Conservation (phyloP, 1,140 invertebrate species). For the Bicyclus anynana region DNA sequence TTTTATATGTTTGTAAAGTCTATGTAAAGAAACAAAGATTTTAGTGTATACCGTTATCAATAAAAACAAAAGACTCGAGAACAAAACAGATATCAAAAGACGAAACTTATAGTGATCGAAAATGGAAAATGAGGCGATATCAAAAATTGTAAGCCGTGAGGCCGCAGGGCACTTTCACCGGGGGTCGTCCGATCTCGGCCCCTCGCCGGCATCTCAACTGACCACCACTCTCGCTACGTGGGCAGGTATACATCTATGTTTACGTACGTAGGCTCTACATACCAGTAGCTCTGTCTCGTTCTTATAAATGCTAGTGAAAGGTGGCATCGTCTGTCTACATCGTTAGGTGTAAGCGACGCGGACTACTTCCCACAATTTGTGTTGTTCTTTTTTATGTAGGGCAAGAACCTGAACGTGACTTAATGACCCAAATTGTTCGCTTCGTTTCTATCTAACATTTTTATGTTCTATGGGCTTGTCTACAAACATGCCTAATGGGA, state of each 20-base stretch:
- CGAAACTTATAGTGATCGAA: constrained; percentile 10
- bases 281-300: constrained; percentile 39
- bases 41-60: too few relatives aligned
- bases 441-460: neutral
- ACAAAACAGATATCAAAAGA: neutral
- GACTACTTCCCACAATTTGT: constrained; percentile 64
- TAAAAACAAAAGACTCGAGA: neutral
- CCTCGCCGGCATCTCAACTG: constrained; percentile 43
- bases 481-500: too few relatives aligned
- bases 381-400: constrained; percentile 54
- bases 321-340: constrained; percentile 30
- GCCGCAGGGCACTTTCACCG: constrained; percentile 66
- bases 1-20: too few relatives aligned
- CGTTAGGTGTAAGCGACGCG: constrained; percentile 33
- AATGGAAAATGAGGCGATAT: constrained; percentile 33
- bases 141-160: constrained; percentile 40
- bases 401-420: constrained; percentile 60
- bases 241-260: constrained; percentile 1
- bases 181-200: constrained; percentile 57
- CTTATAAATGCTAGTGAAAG: constrained; percentile 47
- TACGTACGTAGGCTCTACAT: constrained; percentile 20
- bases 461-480: neutral
- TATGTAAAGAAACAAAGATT: too few relatives aligned
- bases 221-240: constrained; percentile 33
- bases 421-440: constrained; percentile 43